Evolutionary conservation across 2,888 invertebrate species (phyloP).

Genomic region (Gortyna flavago): DNA sequence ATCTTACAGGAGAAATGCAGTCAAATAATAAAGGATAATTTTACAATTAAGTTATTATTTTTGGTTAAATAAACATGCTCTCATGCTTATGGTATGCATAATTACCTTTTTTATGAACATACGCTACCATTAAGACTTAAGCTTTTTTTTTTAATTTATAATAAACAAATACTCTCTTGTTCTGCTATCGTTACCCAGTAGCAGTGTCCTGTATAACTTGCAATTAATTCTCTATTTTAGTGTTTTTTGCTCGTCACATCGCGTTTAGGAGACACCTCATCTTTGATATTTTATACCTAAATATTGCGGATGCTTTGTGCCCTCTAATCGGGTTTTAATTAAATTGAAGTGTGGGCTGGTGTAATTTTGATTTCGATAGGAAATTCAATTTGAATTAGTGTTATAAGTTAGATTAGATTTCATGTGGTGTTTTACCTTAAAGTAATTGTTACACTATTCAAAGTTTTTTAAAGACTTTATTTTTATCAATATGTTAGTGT

Average conservation of each 20-base stretch:
- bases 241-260: conserved; percentile 78
- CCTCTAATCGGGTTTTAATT: conserved; percentile 61
- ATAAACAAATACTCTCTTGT: not conserved
- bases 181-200: conserved; percentile 72
- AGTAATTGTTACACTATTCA: too few species aligned
- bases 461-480: too few species aligned
- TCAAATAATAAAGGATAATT: not conserved
- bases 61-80: not conserved
- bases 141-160: not conserved
- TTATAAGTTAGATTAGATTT: conserved; percentile 13
- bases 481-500: too few species aligned
- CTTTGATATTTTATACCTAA: conserved; percentile 71
- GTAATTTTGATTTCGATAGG: conserved; percentile 33
- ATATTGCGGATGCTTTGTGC: conserved; percentile 65
- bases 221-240: conserved; percentile 85
- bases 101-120: not conserved
- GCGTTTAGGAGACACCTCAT: conserved; percentile 69
- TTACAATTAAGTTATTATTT: not conserved
- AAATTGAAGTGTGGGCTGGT: conserved; percentile 31
- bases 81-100: too few species aligned
- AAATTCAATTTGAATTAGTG: conserved; percentile 36
- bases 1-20: not conserved
- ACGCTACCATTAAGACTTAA: not conserved
- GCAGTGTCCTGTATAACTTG: conserved; percentile 73
- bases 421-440: too few species aligned